Percentiles rank a stretch among this genome's conserved stretches.
Evolutionary conservation across 2,113 vertebrate species (phyloP).

Genomic region (Eulacestoma nigropectus): DNA sequence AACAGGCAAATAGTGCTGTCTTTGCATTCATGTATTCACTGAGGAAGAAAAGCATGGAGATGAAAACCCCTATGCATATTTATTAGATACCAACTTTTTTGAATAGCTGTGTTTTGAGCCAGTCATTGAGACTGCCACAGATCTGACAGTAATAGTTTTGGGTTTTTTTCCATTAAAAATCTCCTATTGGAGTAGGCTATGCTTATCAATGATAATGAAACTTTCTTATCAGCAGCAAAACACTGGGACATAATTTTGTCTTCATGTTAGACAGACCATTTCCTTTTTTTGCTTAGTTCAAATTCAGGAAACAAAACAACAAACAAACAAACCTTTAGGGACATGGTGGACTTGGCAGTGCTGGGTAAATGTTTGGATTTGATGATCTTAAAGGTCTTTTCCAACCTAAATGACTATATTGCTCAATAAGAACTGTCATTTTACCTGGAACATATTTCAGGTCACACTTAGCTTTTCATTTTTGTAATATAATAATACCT

Average conservation of each 20-base stretch:
- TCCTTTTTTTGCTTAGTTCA: background rate
- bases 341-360: too few relatives aligned
- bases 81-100: background rate
- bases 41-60: background rate
- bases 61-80: background rate
- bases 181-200: background rate
- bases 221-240: background rate
- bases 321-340: background rate
- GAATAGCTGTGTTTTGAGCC: background rate
- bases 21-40: background rate
- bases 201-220: background rate
- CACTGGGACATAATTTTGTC: background rate
- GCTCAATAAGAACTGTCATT: background rate
- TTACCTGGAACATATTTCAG: background rate
- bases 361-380: background rate
- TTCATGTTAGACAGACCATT: background rate
- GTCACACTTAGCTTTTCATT: background rate
- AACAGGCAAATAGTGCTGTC: background rate
- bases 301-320: background rate
- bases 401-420: accelerated
- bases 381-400: background rate
- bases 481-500: background rate
- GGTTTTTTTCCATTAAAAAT: background rate
- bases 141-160: background rate
- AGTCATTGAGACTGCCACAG: background rate